Percentiles rank a stretch among this genome's conserved stretches.
These are phyloP conservation scores for Ernsta delagoae DNA, from an alignment of 2,888 invertebrate species.

Conservation along the genomic window DNA sequence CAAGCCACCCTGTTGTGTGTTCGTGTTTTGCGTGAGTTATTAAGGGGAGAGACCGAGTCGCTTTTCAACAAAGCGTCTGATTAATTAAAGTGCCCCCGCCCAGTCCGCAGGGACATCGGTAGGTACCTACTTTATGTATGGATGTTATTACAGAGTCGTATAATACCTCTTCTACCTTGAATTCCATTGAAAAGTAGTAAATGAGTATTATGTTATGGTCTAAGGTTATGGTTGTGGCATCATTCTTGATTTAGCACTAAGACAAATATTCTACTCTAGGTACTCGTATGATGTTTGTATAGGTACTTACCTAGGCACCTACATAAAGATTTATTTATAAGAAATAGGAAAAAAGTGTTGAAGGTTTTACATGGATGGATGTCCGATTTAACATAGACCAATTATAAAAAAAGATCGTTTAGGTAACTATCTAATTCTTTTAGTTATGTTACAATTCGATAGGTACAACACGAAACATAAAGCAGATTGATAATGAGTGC, in stretches of 20 bases:
- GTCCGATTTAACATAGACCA: too few species aligned
- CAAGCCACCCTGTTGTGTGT: constrained; percentile 60
- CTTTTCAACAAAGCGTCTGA: constrained; percentile 74
- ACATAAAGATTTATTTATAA: too few species aligned
- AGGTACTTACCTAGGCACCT: too few species aligned
- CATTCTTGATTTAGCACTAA: too few species aligned
- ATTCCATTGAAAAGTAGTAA: not conserved
- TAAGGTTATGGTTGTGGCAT: not conserved
- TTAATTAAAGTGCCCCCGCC: constrained; percentile 82
- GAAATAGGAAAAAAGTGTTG: too few species aligned
- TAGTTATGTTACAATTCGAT: constrained; percentile 6
- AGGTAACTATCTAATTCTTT: too few species aligned
- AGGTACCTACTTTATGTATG: constrained; percentile 62
- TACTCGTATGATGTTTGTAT: too few species aligned
- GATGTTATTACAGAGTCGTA: constrained; percentile 66
- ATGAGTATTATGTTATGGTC: too few species aligned
- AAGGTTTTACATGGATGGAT: too few species aligned
- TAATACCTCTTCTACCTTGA: constrained; percentile 49
- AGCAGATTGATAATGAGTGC: constrained; percentile 65
- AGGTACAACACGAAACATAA: constrained; percentile 49
- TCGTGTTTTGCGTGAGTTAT: constrained; percentile 71
- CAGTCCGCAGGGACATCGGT: constrained; percentile 67
- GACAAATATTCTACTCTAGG: too few species aligned
- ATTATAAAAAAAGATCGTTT: too few species aligned
- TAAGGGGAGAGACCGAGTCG: constrained; percentile 61